phyloP scores from a whole-genome alignment of 2,888 invertebrate species.

The Mimachlamys varia region DNA sequence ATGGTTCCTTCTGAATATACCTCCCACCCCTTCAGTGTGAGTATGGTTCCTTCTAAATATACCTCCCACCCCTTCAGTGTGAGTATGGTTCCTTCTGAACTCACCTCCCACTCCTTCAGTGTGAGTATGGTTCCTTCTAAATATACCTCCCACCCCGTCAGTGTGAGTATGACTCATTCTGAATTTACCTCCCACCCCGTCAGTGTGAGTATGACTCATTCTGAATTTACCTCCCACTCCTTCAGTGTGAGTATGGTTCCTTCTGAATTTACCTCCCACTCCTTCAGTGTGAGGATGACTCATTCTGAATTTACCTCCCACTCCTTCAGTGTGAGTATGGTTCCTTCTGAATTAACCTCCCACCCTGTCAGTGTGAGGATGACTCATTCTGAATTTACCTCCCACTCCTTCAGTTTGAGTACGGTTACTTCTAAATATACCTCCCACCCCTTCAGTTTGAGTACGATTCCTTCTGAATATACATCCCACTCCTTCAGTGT shows the following conservation, averaged over 20 bases:
- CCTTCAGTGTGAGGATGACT: slow-evolving; percentile 57
- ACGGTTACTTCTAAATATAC: slow-evolving; percentile 57
- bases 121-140: slow-evolving; percentile 52
- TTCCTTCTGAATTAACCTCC: slow-evolving; percentile 62
- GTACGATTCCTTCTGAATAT: slow-evolving; percentile 58
- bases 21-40: slow-evolving; percentile 59
- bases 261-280: slow-evolving; percentile 64
- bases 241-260: slow-evolving; percentile 56
- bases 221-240: slow-evolving; percentile 63
- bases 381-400: slow-evolving; percentile 63
- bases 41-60: slow-evolving; percentile 52
- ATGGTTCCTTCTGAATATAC: slow-evolving; percentile 62
- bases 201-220: slow-evolving; percentile 56
- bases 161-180: slow-evolving; percentile 56
- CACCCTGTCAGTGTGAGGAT: slow-evolving; percentile 58
- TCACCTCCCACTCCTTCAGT: slow-evolving; percentile 60
- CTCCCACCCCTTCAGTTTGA: slow-evolving; percentile 58
- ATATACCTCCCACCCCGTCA: slow-evolving; percentile 62
- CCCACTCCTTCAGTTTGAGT: slow-evolving; percentile 59
- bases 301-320: slow-evolving; percentile 64
- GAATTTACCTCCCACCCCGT: slow-evolving; percentile 65
- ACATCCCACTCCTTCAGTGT: slow-evolving; percentile 62
- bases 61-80: slow-evolving; percentile 62
- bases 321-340: slow-evolving; percentile 59
- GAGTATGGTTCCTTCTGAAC: slow-evolving; percentile 56